A percentile compares a stretch with the other conserved stretches of the same genome.
Evolutionary conservation across 2,113 vertebrate genomes (phyloP).

Genomic region (Macrotus californicus): DNA sequence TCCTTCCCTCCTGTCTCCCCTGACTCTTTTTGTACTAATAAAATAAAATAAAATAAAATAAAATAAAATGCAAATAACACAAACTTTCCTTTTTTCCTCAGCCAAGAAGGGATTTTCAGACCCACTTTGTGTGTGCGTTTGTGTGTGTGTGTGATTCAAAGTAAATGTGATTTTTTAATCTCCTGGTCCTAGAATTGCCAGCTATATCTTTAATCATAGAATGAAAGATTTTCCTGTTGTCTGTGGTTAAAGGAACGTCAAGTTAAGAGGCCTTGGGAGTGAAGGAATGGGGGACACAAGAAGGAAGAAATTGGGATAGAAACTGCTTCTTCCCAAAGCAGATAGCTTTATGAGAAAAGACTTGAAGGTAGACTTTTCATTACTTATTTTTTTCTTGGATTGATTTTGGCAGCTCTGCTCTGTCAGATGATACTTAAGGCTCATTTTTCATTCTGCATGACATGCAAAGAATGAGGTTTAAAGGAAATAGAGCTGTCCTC

Average conservation of each 20-base stretch:
- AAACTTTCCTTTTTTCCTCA: background rate
- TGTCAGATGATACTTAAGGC: background rate
- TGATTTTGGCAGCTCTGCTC: conserved; percentile 25
- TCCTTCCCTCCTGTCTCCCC: background rate
- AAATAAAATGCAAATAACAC: background rate
- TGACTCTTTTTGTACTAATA: background rate
- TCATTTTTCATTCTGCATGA: background rate
- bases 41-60: background rate
- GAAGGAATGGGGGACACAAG: background rate
- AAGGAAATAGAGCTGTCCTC: background rate
- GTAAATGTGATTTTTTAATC: background rate
- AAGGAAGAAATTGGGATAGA: background rate
- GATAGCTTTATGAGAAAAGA: background rate
- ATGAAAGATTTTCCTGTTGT: background rate
- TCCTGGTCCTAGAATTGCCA: background rate
- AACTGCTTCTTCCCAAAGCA: background rate
- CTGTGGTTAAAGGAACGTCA: background rate
- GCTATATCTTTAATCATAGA: background rate
- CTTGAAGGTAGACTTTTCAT: background rate
- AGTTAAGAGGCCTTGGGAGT: background rate
- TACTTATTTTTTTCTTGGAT: background rate
- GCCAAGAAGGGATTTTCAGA: background rate
- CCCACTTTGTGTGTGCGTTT: background rate
- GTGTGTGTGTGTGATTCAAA: conserved; percentile 8
- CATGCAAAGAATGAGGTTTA: background rate